Conservation (phyloP, 2,888 invertebrate genomes). For the Fragum whitleyi region DNA sequence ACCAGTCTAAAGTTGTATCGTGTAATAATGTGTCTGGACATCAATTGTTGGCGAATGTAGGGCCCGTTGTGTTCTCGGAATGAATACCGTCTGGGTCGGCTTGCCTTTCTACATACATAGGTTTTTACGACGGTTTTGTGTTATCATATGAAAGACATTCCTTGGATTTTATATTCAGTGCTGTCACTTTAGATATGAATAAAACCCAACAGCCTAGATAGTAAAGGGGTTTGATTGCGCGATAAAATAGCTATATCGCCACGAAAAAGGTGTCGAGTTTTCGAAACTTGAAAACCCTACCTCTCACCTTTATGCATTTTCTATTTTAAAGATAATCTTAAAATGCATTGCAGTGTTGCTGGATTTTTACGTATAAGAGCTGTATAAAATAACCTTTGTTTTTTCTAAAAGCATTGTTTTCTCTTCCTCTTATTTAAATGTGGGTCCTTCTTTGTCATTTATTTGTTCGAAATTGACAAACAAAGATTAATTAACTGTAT, state of each 20-base stretch:
- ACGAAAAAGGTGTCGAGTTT: slow-evolving; percentile 22
- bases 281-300: slow-evolving; percentile 22
- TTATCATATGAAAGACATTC: slow-evolving; percentile 4
- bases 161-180: neutral
- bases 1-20: no score
- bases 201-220: neutral
- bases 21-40: no score
- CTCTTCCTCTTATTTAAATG: no score
- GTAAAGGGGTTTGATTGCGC: slow-evolving; percentile 11
- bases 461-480: no score
- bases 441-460: no score
- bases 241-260: slow-evolving; percentile 28
- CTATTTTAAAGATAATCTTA: neutral
- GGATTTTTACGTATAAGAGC: no score
- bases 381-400: no score
- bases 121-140: neutral
- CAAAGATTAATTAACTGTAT: no score
- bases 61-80: no score
- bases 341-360: no score
- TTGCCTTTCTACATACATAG: neutral
- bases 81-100: neutral
- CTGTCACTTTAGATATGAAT: slow-evolving; percentile 2
- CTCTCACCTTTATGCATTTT: slow-evolving; percentile 8
- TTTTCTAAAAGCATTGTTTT: no score
- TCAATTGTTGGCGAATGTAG: no score